Percentiles rank a stretch among this genome's conserved stretches.
Conservation (phyloP, 64 coral and sea anemone species). For the Acropora tenuis region DNA sequence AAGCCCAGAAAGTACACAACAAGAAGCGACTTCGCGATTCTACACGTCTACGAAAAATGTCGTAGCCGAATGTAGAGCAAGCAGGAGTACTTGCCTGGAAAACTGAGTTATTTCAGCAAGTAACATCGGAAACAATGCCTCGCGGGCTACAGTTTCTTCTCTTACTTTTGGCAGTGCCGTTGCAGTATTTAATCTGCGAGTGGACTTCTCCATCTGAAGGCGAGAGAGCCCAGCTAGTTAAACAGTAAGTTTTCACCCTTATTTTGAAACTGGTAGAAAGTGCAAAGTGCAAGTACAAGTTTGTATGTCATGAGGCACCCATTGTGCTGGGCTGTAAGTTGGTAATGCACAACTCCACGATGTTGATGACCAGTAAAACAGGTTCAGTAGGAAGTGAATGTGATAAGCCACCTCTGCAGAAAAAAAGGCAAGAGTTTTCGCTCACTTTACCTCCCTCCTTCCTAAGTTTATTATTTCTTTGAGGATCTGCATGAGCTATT, state of each 20-base stretch:
- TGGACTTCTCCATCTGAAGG: constrained; percentile 71
- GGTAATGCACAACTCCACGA: background rate
- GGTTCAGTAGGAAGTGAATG: background rate
- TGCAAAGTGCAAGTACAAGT: background rate
- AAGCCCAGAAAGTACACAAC: background rate
- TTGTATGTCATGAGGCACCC: background rate
- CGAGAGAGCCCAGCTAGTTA: constrained; percentile 62
- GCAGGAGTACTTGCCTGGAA: background rate
- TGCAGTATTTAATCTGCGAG: constrained; percentile 83
- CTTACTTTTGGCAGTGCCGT: constrained; percentile 66
- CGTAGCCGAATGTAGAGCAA: background rate
- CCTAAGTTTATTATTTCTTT: too few relatives aligned
- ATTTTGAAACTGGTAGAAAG: too few relatives aligned
- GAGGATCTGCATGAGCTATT: too few relatives aligned
- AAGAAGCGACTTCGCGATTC: background rate
- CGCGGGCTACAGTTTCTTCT: constrained; percentile 63
- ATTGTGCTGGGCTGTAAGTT: too few relatives aligned
- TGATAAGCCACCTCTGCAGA: too few relatives aligned
- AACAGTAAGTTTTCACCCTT: constrained; percentile 57
- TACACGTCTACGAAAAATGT: constrained; percentile 16
- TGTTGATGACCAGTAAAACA: background rate
- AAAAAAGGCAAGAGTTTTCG: too few relatives aligned
- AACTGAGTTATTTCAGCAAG: background rate
- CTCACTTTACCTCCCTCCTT: too few relatives aligned
- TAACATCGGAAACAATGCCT: background rate